Evolutionary conservation across 2,113 vertebrate species (phyloP).

Genomic region (Alethe castanea): DNA sequence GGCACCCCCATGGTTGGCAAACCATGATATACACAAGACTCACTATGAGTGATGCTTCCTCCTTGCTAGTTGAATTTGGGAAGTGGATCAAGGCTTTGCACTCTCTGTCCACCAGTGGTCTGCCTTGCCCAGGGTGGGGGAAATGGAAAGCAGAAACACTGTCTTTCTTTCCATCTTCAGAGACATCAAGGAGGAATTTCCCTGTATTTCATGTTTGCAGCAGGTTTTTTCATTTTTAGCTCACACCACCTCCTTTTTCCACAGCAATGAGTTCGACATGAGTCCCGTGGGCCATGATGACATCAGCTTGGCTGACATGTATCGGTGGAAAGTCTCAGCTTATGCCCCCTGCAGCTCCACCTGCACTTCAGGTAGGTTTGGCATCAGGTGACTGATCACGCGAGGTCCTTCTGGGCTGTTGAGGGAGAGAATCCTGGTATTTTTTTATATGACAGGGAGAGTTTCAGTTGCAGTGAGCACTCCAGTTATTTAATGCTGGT

Average conservation of each 20-base stretch:
- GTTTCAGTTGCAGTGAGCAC: neutral
- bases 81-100: neutral
- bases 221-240: neutral
- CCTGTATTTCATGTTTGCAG: neutral
- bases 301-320: constrained; percentile 86
- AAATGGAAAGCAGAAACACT: neutral
- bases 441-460: neutral
- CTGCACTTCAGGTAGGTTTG: constrained; percentile 84
- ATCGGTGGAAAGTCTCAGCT: constrained; percentile 90
- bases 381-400: neutral
- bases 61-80: neutral
- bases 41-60: rapidly evolving
- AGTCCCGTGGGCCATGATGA: constrained; percentile 71
- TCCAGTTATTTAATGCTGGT: neutral
- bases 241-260: neutral
- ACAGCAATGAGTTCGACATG: constrained; percentile 84
- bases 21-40: neutral
- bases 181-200: neutral
- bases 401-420: neutral
- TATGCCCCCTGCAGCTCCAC: constrained; percentile 90
- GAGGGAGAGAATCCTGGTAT: neutral
- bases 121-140: neutral
- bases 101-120: neutral
- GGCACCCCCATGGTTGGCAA: rapidly evolving
- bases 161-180: neutral